Conservation (phyloP, 2,113 vertebrate genomes). For the Scomber japonicus region DNA sequence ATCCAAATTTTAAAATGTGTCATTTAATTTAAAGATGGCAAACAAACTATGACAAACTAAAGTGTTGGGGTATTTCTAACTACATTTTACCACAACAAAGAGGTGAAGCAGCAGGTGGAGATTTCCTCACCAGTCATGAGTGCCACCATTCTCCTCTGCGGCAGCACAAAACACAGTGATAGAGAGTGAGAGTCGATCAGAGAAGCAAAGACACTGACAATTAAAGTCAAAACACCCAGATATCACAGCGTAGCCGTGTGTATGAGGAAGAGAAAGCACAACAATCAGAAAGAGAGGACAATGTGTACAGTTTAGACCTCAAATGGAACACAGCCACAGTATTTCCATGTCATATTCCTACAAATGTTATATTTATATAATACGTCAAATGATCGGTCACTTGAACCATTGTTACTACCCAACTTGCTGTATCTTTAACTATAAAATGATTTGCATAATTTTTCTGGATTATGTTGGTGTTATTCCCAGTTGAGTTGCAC, state of each 20-base stretch:
- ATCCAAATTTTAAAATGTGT: background rate
- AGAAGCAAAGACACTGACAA: background rate
- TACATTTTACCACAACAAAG: background rate
- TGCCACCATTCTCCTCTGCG: background rate
- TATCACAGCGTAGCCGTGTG: background rate
- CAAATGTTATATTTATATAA: no score
- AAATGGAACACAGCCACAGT: no score
- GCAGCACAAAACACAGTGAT: background rate
- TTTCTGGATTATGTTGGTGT: background rate
- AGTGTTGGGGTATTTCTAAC: background rate
- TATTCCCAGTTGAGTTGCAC: background rate
- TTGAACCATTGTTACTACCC: background rate
- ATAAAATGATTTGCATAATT: background rate
- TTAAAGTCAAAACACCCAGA: background rate
- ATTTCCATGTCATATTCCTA: no score
- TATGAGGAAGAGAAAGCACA: slow-evolving; percentile 11
- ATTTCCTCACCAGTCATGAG: background rate
- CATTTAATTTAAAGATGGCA: background rate
- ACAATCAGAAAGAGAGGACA: background rate
- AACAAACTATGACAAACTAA: background rate
- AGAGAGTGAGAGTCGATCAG: background rate
- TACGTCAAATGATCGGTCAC: background rate
- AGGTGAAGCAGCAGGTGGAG: background rate
- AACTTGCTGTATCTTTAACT: background rate
- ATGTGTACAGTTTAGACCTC: no score